Evolutionary conservation across 2,113 vertebrate species (phyloP), one percentile per base, ranked within the genome.

Genomic region (Scomber japonicus): DNA sequence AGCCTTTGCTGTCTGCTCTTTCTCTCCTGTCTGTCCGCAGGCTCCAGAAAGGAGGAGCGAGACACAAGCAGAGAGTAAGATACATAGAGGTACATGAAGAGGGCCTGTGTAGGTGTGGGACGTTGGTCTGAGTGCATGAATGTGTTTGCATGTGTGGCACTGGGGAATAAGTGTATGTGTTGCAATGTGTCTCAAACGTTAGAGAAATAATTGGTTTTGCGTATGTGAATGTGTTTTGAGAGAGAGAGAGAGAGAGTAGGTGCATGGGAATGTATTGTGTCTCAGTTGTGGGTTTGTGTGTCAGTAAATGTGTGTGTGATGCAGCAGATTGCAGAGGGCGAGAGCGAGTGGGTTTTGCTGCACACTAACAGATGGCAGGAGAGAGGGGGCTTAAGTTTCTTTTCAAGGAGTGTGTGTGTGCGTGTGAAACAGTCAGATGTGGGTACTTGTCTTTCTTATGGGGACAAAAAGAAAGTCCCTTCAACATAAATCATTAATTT

Each of bases 321-420:
- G 77, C 69, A 88, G 82, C 89, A 93, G 91, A 90, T 91, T 92
- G 90, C 70, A 82, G 86, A 89, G 80, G 81, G 90, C 66, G 75
- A 85, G 74, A 75, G 46, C 88, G 67, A 88, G 87, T 84, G 74
- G 77, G 83, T 75, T 90, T 77, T 66, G 90, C 79, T 87, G 81
- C 71, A 77, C 64, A 80, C 51, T 82, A 86, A 81, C 92, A 93
- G 92, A 92, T 92, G 90, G 92, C 67, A 74, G 60, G 80, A 88
- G 82, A 83, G 77, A 90, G 80, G 74, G 77, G 86, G 71, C 87
- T 89, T 84, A 83, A 87, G 64, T 91, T 81, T 78, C 24, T 87
- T 76, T 86, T 81, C 66, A 70, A 75, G 53, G 49, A 66, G 51
- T 71, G 61, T 62, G 45, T 78, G 66, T 53, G 51, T 67, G 46